Percentiles rank a stretch among this genome's conserved stretches.
Evolutionary conservation across 1,140 invertebrate genomes (phyloP).

Genomic region (Fopius arisanus): DNA sequence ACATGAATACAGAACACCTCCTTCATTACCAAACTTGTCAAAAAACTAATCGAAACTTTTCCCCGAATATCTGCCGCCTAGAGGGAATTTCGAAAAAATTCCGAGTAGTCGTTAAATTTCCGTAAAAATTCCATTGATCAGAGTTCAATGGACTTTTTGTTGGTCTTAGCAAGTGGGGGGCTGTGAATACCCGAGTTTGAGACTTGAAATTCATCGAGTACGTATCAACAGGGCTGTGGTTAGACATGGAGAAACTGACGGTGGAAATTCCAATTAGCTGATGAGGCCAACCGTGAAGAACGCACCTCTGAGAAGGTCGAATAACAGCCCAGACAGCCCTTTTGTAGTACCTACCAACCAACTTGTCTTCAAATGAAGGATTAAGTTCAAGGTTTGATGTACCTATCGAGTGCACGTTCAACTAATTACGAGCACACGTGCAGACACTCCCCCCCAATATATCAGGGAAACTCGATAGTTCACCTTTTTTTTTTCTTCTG

Average conservation of each 20-base stretch:
- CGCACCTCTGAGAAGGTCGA: conserved; percentile 12
- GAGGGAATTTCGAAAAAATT: not conserved
- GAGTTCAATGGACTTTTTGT: not conserved
- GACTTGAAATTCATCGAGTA: not conserved
- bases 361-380: not conserved
- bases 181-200: not conserved
- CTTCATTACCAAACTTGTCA: not conserved
- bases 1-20: not conserved
- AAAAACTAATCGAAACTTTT: not conserved
- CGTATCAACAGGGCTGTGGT: not conserved
- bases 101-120: not conserved
- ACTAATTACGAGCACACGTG: not conserved
- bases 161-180: not conserved
- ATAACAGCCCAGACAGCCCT: conserved; percentile 23
- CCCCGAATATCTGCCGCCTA: not conserved
- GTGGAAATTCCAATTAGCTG: conserved; percentile 26
- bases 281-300: conserved; percentile 25
- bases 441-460: not conserved
- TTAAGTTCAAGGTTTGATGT: not conserved
- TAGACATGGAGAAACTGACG: conserved; percentile 1
- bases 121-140: not conserved
- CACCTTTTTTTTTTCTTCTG: not conserved
- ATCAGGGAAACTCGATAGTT: not conserved
- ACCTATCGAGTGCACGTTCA: not conserved
- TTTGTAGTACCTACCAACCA: not conserved